Evolutionary conservation across 2,888 invertebrate genomes (phyloP).

Genomic region (Aproaerema taeniolella): DNA sequence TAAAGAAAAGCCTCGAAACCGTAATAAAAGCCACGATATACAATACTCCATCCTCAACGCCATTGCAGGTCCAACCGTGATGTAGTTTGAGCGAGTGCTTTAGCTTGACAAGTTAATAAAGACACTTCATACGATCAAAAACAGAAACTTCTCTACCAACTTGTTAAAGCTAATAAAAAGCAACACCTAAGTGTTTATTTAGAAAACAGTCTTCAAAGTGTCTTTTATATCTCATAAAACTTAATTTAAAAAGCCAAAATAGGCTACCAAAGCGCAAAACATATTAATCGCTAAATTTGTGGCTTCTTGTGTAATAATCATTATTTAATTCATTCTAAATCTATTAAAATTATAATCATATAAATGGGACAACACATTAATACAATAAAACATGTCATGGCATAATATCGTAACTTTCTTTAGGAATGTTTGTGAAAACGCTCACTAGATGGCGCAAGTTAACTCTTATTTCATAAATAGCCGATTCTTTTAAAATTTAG

Average conservation of each 20-base stretch:
- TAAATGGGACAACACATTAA: conserved; percentile 15
- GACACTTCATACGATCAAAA: no score
- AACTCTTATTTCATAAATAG: no score
- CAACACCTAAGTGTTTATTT: not conserved
- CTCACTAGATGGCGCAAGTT: no score
- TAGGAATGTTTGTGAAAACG: no score
- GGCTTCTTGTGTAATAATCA: conserved; percentile 19
- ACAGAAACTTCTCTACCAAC: no score
- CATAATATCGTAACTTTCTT: conserved; percentile 28
- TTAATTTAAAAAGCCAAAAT: conserved; percentile 18
- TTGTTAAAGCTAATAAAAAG: no score
- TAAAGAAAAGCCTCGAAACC: conserved; percentile 37
- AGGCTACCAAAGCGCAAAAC: conserved; percentile 24
- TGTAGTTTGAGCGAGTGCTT: conserved; percentile 24
- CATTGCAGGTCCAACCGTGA: conserved; percentile 35
- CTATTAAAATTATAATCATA: conserved; percentile 6
- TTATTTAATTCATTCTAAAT: not conserved
- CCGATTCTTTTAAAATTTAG: no score
- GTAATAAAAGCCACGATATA: conserved; percentile 15
- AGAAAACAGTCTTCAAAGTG: conserved; percentile 50
- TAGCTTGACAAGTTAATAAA: conserved; percentile 3
- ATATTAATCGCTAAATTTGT: conserved; percentile 26
- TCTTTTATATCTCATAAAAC: conserved; percentile 43
- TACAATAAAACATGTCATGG: conserved; percentile 27
- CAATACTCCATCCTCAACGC: conserved; percentile 28